These are phyloP conservation scores for Lipophrys pholis DNA, from an alignment of 2,113 vertebrate species.

Conservation along the genomic window DNA sequence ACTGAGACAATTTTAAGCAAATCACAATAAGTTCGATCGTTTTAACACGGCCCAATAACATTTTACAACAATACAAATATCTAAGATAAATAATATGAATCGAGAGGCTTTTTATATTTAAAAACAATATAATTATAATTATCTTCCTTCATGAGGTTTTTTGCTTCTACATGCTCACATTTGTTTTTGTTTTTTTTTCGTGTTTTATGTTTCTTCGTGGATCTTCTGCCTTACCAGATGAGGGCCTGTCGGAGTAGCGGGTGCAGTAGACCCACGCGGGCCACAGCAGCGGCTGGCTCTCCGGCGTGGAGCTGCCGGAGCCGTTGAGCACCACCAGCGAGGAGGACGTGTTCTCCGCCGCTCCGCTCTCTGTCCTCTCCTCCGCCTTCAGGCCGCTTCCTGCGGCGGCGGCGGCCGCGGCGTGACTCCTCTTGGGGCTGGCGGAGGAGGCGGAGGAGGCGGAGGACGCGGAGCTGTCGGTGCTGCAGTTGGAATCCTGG, in stretches of 20 bases:
- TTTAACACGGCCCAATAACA: too few species aligned
- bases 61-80: too few species aligned
- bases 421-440: constrained; percentile 55
- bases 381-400: constrained; percentile 67
- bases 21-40: too few species aligned
- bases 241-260: constrained; percentile 94
- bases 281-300: constrained; percentile 90
- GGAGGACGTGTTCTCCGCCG: constrained; percentile 80
- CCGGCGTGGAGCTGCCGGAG: constrained; percentile 80
- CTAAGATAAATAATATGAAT: too few species aligned
- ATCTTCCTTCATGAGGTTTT: too few species aligned
- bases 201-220: constrained; percentile 2
- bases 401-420: background rate
- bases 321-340: constrained; percentile 85
- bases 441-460: constrained; percentile 65
- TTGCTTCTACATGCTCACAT: too few species aligned
- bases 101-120: too few species aligned
- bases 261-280: constrained; percentile 98
- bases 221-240: constrained; percentile 90
- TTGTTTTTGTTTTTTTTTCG: too few species aligned
- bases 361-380: constrained; percentile 72
- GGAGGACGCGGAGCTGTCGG: constrained; percentile 83
- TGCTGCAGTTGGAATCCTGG: constrained; percentile 84
- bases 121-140: too few species aligned
- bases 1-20: too few species aligned